Conservation (phyloP, 53 echinoderm and acorn worm species). For the Luidia sarsii region DNA sequence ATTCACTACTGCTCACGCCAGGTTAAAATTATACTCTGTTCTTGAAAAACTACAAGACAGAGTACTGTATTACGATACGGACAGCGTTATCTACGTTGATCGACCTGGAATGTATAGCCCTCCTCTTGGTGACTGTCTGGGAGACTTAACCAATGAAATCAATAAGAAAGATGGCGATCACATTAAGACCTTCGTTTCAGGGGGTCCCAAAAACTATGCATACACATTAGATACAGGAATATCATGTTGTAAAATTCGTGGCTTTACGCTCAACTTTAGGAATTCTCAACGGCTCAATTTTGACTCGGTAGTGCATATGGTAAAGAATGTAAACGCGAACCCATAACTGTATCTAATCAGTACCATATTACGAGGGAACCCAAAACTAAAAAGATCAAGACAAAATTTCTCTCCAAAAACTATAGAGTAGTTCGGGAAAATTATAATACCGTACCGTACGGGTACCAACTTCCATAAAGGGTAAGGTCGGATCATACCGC, state of each 20-base stretch:
- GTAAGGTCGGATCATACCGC: no score
- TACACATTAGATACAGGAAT: slow-evolving; percentile 20
- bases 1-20: slow-evolving; percentile 38
- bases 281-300: slow-evolving; percentile 22
- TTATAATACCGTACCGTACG: no score
- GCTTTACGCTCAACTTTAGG: slow-evolving; percentile 19
- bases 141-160: slow-evolving; percentile 41
- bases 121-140: slow-evolving; percentile 32
- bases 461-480: no score
- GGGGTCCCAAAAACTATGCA: slow-evolving; percentile 46
- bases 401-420: background rate
- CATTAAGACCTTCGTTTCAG: slow-evolving; percentile 23
- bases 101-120: background rate
- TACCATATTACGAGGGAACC: background rate
- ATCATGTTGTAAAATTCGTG: slow-evolving; percentile 21
- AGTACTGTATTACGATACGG: slow-evolving; percentile 36
- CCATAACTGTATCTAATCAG: background rate
- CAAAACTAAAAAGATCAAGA: background rate
- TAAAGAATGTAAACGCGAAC: background rate
- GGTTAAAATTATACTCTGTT: slow-evolving; percentile 27
- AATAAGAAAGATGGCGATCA: slow-evolving; percentile 36
- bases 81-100: slow-evolving; percentile 7
- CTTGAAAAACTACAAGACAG: slow-evolving; percentile 11
- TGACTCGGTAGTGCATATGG: slow-evolving; percentile 15
- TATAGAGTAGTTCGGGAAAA: no score